These are phyloP conservation scores for Brotogeris chrysoptera DNA, from an alignment of 2,797 vertebrate genomes.

Conservation along the genomic window DNA sequence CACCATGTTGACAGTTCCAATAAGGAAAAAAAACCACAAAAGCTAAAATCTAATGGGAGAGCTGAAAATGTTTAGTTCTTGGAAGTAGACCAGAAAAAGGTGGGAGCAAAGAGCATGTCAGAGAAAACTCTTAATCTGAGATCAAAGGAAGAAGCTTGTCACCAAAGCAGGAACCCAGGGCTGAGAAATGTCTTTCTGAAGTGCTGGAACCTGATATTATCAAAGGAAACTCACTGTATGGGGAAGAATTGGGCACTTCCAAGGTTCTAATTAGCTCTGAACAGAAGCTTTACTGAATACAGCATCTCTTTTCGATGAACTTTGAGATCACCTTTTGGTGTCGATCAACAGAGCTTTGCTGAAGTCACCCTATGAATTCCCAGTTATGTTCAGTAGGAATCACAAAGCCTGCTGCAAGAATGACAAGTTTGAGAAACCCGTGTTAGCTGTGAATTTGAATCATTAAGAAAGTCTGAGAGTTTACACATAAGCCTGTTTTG, in stretches of 20 bases:
- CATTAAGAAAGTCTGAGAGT: background rate
- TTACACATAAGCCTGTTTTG: background rate
- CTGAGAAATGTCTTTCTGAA: conserved; percentile 1
- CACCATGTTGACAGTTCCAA: conserved; percentile 68
- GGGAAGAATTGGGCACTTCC: background rate
- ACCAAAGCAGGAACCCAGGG: background rate
- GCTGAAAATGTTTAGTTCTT: conserved; percentile 35
- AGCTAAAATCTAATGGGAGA: conserved; percentile 51
- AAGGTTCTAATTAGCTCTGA: background rate
- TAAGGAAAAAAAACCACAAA: conserved; percentile 68
- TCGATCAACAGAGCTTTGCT: background rate
- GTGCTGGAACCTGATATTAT: background rate
- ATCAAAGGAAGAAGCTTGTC: conserved; percentile 21
- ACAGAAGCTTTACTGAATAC: background rate
- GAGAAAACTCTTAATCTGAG: background rate
- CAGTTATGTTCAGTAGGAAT: background rate
- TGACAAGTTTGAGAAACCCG: background rate
- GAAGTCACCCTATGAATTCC: background rate
- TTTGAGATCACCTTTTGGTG: background rate
- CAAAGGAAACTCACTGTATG: background rate
- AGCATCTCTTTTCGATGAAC: background rate
- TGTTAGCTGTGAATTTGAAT: background rate
- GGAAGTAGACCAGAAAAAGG: conserved; percentile 29
- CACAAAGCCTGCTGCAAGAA: background rate
- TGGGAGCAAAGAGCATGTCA: background rate